phyloP scores from a whole-genome alignment of 2,888 invertebrate species.

The Lithosia quadra region DNA sequence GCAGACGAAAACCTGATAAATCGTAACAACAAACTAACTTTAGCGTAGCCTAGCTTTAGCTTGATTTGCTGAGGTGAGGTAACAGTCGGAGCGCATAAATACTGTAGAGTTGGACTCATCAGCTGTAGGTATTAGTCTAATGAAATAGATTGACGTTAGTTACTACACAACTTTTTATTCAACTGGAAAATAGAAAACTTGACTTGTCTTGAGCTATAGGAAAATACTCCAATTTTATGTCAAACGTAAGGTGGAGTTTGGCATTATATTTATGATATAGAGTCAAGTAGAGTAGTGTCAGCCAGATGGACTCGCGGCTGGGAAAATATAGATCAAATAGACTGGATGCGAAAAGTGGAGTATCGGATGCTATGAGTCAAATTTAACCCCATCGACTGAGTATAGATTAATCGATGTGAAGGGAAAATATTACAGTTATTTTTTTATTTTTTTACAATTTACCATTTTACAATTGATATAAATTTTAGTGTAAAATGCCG shows the following conservation, averaged over 20 bases:
- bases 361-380: background rate
- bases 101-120: background rate
- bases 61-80: constrained; percentile 11
- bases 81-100: constrained; percentile 1
- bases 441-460: no score
- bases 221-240: background rate
- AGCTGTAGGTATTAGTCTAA: background rate
- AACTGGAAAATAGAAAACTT: background rate
- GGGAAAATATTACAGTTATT: no score
- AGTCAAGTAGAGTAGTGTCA: background rate
- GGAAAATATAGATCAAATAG: background rate
- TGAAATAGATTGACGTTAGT: background rate
- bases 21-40: constrained; percentile 16
- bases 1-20: constrained; percentile 21
- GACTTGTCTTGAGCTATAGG: background rate
- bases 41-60: background rate
- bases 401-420: no score
- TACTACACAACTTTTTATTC: background rate
- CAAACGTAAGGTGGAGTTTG: background rate
- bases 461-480: background rate
- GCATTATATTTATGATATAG: no score
- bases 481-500: background rate
- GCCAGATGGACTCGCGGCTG: background rate
- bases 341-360: background rate
- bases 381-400: background rate